These are phyloP conservation scores for Gasterosteus aculeatus DNA, from an alignment of 2,113 vertebrate species.

Conservation along the genomic window DNA sequence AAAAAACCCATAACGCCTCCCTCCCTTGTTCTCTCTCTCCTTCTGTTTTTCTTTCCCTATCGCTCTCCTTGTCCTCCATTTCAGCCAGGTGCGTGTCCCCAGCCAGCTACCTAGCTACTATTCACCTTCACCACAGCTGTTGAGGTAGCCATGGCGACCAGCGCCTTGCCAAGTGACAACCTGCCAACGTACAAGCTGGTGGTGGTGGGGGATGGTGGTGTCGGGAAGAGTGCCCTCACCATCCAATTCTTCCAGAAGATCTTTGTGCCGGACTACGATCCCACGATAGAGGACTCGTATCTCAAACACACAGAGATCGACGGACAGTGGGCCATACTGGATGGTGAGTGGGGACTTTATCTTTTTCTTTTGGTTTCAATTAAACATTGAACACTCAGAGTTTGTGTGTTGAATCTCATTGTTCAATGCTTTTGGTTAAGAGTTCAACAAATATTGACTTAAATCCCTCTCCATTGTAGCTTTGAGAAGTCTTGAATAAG, in stretches of 20 bases:
- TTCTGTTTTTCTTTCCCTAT: not conserved
- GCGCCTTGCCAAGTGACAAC: slow-evolving; percentile 96
- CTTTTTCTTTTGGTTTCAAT: not conserved
- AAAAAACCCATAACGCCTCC: slow-evolving; percentile 44
- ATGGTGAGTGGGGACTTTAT: slow-evolving; percentile 83
- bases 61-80: slow-evolving; percentile 11
- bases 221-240: slow-evolving; percentile 98
- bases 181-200: slow-evolving; percentile 98
- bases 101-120: slow-evolving; percentile 49
- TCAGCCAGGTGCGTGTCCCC: slow-evolving; percentile 79
- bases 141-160: slow-evolving; percentile 90
- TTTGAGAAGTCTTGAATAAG: too few relatives aligned
- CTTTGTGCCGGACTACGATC: slow-evolving; percentile 98
- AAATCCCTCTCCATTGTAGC: too few relatives aligned
- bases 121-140: slow-evolving; percentile 45
- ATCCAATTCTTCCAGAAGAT: slow-evolving; percentile 99
- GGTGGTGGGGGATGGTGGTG: slow-evolving; percentile 96
- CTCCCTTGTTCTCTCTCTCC: slow-evolving; percentile 13
- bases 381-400: not conserved
- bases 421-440: too few relatives aligned
- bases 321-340: slow-evolving; percentile 97
- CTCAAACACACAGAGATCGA: slow-evolving; percentile 99
- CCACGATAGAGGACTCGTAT: slow-evolving; percentile 98
- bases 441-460: too few relatives aligned
- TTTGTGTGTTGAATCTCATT: too few relatives aligned